Conservation (phyloP, 2,888 invertebrate genomes). For the Clusia tigrina region DNA sequence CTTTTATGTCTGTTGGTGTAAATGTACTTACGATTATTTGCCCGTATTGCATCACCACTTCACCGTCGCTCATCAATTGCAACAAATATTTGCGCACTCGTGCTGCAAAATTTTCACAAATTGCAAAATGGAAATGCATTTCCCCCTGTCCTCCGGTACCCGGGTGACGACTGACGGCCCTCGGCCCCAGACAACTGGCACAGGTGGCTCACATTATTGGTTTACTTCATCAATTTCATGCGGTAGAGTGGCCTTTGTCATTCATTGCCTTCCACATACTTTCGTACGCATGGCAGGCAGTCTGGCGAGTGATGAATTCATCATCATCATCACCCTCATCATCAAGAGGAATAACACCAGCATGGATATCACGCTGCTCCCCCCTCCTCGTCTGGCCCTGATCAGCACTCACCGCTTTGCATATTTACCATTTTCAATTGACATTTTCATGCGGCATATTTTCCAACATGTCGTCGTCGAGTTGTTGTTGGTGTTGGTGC, state of each 20-base stretch:
- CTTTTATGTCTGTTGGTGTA: too few species aligned
- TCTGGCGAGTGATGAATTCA: not conserved
- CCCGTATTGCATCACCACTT: too few species aligned
- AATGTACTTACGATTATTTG: too few species aligned
- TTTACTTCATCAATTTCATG: slow-evolving; percentile 52
- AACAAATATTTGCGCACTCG: slow-evolving; percentile 51
- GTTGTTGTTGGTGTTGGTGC: too few species aligned
- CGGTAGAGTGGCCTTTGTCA: slow-evolving; percentile 4
- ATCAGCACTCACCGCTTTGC: not conserved
- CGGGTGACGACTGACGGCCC: not conserved
- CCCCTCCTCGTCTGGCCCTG: not conserved
- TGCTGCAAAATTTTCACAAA: slow-evolving; percentile 56
- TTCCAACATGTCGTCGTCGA: slow-evolving; percentile 1
- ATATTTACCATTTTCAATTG: slow-evolving; percentile 55
- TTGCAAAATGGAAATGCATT: slow-evolving; percentile 47
- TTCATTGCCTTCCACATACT: too few species aligned
- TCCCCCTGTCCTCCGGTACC: not conserved
- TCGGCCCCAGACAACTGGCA: not conserved
- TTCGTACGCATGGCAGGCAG: too few species aligned
- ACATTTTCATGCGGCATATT: slow-evolving; percentile 38
- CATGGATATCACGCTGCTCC: too few species aligned
- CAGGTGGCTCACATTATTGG: slow-evolving; percentile 46
- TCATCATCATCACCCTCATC: not conserved
- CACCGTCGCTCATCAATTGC: slow-evolving; percentile 23
- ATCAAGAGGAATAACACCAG: too few species aligned